Percentiles rank a stretch among this genome's conserved stretches.
phyloP scores from a whole-genome alignment of 2,888 invertebrate species.

The Acronicta leporina region DNA sequence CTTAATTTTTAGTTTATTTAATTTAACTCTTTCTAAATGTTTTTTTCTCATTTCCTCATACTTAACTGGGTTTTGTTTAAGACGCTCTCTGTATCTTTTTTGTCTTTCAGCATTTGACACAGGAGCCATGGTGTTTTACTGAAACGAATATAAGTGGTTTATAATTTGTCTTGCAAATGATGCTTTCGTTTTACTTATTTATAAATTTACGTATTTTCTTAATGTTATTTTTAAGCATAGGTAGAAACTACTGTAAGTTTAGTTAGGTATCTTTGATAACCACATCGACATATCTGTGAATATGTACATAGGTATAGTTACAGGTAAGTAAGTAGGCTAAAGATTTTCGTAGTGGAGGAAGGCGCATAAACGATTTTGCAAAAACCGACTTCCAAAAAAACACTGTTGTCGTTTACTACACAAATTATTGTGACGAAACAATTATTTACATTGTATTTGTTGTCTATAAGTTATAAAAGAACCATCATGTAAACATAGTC shows the following conservation, averaged over 20 bases:
- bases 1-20: constrained; percentile 30
- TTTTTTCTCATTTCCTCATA: constrained; percentile 33
- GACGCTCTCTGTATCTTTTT: constrained; percentile 32
- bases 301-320: background rate
- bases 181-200: constrained; percentile 17
- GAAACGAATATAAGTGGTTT: constrained; percentile 15
- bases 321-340: background rate
- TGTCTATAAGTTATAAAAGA: too few species aligned
- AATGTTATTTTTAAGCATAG: constrained; percentile 10
- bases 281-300: constrained; percentile 5
- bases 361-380: constrained; percentile 1
- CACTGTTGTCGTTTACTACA: too few species aligned
- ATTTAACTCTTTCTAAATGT: constrained; percentile 29
- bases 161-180: constrained; percentile 6
- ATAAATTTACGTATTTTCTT: constrained; percentile 11
- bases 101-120: constrained; percentile 35
- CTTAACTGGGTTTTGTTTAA: constrained; percentile 33
- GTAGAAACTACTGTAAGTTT: constrained; percentile 7
- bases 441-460: background rate
- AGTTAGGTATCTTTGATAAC: constrained; percentile 8
- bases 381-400: too few species aligned
- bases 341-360: constrained; percentile 14
- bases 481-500: too few species aligned
- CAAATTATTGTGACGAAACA: background rate
- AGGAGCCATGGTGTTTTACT: constrained; percentile 26